These are phyloP conservation scores for Drosophila sproati DNA, from an alignment of 1,140 invertebrate genomes.

Conservation along the genomic window DNA sequence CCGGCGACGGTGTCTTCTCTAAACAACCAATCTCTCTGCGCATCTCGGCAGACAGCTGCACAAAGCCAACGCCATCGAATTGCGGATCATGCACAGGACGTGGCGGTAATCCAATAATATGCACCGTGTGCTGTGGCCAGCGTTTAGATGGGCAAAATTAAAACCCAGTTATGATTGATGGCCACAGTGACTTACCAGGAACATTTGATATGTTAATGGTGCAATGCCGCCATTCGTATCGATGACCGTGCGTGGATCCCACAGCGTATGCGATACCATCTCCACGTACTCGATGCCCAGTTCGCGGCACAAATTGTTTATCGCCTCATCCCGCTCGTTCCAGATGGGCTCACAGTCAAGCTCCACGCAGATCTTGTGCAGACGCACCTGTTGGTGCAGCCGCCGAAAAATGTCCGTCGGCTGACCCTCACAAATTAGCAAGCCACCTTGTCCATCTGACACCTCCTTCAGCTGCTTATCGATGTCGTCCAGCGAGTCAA, in stretches of 20 bases:
- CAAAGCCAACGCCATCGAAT: constrained; percentile 86
- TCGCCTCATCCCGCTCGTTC: constrained; percentile 87
- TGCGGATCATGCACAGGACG: constrained; percentile 86
- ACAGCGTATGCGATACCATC: constrained; percentile 90
- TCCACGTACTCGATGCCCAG: constrained; percentile 86
- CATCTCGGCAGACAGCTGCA: constrained; percentile 84
- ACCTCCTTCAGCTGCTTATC: constrained; percentile 86
- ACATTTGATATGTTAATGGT: constrained; percentile 91
- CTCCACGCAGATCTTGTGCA: constrained; percentile 87
- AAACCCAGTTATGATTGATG: background rate
- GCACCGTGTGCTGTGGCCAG: constrained; percentile 86
- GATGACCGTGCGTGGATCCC: constrained; percentile 88
- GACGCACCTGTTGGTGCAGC: constrained; percentile 86
- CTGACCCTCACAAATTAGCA: constrained; percentile 88
- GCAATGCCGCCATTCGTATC: constrained; percentile 89
- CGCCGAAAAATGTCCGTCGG: constrained; percentile 87
- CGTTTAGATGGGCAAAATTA: background rate
- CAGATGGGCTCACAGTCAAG: constrained; percentile 91
- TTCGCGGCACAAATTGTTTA: constrained; percentile 86
- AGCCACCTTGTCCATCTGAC: constrained; percentile 85
- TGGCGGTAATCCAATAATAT: constrained; percentile 87
- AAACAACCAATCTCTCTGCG: constrained; percentile 85
- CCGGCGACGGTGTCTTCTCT: constrained; percentile 86
- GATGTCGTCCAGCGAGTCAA: constrained; percentile 89
- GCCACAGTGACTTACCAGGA: constrained; percentile 85